A percentile compares a stretch with the other conserved stretches of the same genome.
These are phyloP conservation scores for Lithophane socia DNA, from an alignment of 2,888 invertebrate species.

Conservation along the genomic window DNA sequence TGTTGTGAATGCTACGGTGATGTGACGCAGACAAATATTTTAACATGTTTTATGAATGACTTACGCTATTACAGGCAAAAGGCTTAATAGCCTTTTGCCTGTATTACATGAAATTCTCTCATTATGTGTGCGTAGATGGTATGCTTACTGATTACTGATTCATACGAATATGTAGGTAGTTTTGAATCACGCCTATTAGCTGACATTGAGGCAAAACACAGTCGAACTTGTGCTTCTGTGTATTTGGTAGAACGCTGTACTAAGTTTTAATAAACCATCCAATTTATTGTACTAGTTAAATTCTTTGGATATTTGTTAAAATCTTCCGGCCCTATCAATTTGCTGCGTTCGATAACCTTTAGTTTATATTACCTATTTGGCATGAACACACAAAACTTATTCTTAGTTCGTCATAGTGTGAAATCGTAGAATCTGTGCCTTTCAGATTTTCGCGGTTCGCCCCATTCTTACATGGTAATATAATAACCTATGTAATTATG, in stretches of 20 bases:
- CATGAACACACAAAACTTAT: slow-evolving; percentile 21
- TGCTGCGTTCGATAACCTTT: slow-evolving; percentile 53
- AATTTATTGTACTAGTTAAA: neutral
- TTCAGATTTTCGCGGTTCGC: neutral
- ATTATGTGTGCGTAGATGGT: slow-evolving; percentile 40
- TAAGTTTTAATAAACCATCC: slow-evolving; percentile 28
- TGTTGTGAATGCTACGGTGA: slow-evolving; percentile 61
- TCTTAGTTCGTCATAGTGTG: neutral
- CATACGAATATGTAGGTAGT: slow-evolving; percentile 27
- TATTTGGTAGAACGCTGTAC: slow-evolving; percentile 21
- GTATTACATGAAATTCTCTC: slow-evolving; percentile 35
- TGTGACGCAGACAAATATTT: slow-evolving; percentile 65
- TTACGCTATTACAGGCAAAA: slow-evolving; percentile 35
- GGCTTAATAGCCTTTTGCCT: slow-evolving; percentile 9
- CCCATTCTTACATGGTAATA: neutral
- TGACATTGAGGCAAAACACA: slow-evolving; percentile 42
- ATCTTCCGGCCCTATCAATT: slow-evolving; percentile 23
- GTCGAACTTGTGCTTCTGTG: slow-evolving; percentile 28
- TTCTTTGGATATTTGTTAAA: slow-evolving; percentile 35
- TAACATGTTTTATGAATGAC: slow-evolving; percentile 38
- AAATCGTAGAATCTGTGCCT: neutral
- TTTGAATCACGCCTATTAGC: slow-evolving; percentile 41
- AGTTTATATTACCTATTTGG: slow-evolving; percentile 32
- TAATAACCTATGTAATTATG: neutral
- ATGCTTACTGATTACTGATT: slow-evolving; percentile 36